These are phyloP conservation scores for Drosophila murphyi DNA, from an alignment of 1,140 invertebrate species.

Conservation along the genomic window DNA sequence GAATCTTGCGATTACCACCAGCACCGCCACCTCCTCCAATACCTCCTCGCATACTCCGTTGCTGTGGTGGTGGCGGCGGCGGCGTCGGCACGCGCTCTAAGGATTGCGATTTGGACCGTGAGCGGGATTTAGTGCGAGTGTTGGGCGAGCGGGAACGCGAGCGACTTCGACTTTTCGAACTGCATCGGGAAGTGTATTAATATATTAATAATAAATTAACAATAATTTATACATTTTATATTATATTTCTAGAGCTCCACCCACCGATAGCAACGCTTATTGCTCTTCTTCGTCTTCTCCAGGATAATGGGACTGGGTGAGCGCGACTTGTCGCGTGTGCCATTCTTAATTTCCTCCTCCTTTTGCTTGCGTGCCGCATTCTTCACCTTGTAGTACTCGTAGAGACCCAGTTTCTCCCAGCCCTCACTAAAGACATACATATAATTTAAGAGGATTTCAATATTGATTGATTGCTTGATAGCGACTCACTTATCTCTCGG, in stretches of 20 bases:
- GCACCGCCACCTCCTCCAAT: constrained; percentile 52
- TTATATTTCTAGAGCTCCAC: not conserved
- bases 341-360: constrained; percentile 91
- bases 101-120: constrained; percentile 87
- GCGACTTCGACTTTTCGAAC: constrained; percentile 86
- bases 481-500: constrained; percentile 94
- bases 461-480: not conserved
- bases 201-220: no score
- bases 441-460: constrained; percentile 16
- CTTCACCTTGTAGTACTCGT: constrained; percentile 99
- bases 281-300: constrained; percentile 87
- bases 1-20: constrained; percentile 66
- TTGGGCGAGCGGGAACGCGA: constrained; percentile 81
- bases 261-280: constrained; percentile 77
- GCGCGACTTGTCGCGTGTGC: constrained; percentile 89
- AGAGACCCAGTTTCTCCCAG: constrained; percentile 98
- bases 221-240: not conserved
- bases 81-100: constrained; percentile 52
- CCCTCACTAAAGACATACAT: constrained; percentile 91
- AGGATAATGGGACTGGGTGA: constrained; percentile 92
- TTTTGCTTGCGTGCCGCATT: constrained; percentile 95
- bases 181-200: constrained; percentile 39
- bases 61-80: constrained; percentile 54
- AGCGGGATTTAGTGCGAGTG: constrained; percentile 40
- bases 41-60: constrained; percentile 46